Base-by-base conservation (phyloP, 2,797 vertebrate species). In the Pogonophryne albipinna region DNA sequence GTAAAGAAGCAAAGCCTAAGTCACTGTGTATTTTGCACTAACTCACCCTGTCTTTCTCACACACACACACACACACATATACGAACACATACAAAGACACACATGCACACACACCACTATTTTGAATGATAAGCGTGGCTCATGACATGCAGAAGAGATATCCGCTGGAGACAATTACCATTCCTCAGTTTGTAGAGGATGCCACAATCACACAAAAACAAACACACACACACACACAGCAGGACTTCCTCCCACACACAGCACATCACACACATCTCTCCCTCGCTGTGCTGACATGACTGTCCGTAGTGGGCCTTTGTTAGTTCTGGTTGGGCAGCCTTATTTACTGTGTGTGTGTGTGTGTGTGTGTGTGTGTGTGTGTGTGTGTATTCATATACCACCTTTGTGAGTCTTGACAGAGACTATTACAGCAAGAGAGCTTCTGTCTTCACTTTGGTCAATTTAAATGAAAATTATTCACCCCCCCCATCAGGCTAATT, bases 311-410 rank as follows among this genome's bases (percentile, higher is more conserved):
- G 80, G 86, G 84, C 85, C 87, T 87, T 91, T 90, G 88, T 92
- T 91, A 91, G 90, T 92, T 91, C 89, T 91, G 90, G 87, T 88
- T 91, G 89, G 85, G 70, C 85, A 80, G 74, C 80, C 90, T 79
- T 90, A 86, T 83, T 87, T 84, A 77, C 58, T 68, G 50, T 71
- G 34, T 34, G 34, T 38, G 34, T 38, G 34, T 38, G 34, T 38
- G 34, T 38, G 34, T 38, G 34, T 8, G 6, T 38, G 34, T 38
- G 34, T 38, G 34, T 38, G 34, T 38, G 27, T 27, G 27, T 27
- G 27, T 27, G 27, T 27, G 27, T 27, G 4, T 74, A 65, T 75
- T 76, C 76, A 77, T 82, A 76, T 5, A 71, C n/a, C 51, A 59
- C 66, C 61, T 79, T 58, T 74, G 71, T 59, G 66, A 47, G 6